Base-by-base conservation (phyloP, 2,113 vertebrate genomes). In the Campylomormyrus numenius region DNA sequence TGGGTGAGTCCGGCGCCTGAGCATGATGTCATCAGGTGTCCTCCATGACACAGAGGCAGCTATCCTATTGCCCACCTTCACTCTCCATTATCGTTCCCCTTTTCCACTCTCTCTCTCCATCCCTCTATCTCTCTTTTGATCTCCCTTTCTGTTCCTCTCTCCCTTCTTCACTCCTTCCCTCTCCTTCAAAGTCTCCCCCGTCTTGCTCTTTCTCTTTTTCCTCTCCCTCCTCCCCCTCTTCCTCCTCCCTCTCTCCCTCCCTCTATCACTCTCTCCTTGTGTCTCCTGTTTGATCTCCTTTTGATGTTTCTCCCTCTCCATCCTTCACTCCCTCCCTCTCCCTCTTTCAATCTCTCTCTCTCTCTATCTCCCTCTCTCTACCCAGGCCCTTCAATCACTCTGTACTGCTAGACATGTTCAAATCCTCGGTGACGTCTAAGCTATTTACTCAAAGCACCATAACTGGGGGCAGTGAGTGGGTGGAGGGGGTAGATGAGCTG, bases 351-450 rank as follows among this genome's bases (percentile, higher is more conserved):
- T 11, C n/a, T 50, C 49, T 27, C 21, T 35, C 11, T 35, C 24
- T 9, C 11, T 77, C 70, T 77, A 3, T 39, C 31, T 39, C 11
- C 17, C 31, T 39, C 70, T 39, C 74, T 46, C 53, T 62, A 19
- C 31, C 52, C 27, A 39, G 50, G 84, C 66, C 46, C 10, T 39
- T 74, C 87, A n/a, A 27, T 49, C 42, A 42, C 70, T 90, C 48
- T 85, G 42, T 90, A 91, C 90, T 89, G 62, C 27, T 49, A 89
- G 62, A 77, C 88, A 89, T 74, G 21, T 74, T 74, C 74, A 77
- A 50, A 48, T 77, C 88, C 62, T 27, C 66, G 21, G 88, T 80
- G 31, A 80, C 46, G 45, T 35, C 48, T 77, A 39, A 50, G 70
- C 88, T 80, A 39, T 89, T 89, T 77, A 89, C 48, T 52, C 48